These are phyloP conservation scores for Charanyca ferruginea DNA, from an alignment of 2,888 invertebrate genomes.

Conservation along the genomic window DNA sequence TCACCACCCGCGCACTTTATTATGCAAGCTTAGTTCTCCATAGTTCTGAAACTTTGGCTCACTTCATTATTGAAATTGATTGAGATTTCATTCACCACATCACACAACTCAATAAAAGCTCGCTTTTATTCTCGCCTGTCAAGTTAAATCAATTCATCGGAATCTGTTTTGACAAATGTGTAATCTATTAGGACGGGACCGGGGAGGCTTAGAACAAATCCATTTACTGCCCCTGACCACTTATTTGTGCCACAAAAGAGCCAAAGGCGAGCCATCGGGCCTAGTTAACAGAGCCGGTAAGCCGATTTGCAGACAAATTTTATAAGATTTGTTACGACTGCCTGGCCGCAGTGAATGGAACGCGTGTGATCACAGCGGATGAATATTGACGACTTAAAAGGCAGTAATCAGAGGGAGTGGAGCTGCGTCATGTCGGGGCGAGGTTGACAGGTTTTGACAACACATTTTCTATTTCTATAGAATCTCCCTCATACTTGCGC, in stretches of 20 bases:
- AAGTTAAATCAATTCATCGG: slow-evolving; percentile 62
- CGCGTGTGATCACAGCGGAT: slow-evolving; percentile 51
- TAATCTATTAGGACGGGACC: slow-evolving; percentile 71
- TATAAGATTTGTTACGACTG: slow-evolving; percentile 64
- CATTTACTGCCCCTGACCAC: slow-evolving; percentile 68
- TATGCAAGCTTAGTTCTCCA: slow-evolving; percentile 8
- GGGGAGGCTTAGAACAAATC: slow-evolving; percentile 72
- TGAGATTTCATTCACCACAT: slow-evolving; percentile 32
- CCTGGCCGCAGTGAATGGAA: slow-evolving; percentile 48
- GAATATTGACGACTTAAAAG: slow-evolving; percentile 65
- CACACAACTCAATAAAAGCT: slow-evolving; percentile 36
- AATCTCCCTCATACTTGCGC: slow-evolving; percentile 35
- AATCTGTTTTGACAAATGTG: slow-evolving; percentile 80
- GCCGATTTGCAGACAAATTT: slow-evolving; percentile 68
- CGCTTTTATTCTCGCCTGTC: slow-evolving; percentile 41
- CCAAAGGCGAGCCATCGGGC: slow-evolving; percentile 62
- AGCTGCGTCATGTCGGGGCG: slow-evolving; percentile 1
- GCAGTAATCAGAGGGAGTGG: slow-evolving; percentile 33
- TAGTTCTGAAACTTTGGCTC: slow-evolving; percentile 15
- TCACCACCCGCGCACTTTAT: neutral
- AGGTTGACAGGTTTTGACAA: slow-evolving; percentile 45
- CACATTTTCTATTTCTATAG: slow-evolving; percentile 51
- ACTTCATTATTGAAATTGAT: slow-evolving; percentile 42
- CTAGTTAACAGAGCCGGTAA: slow-evolving; percentile 63
- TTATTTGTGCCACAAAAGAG: slow-evolving; percentile 65